Evolutionary conservation across 2,888 invertebrate genomes (phyloP), one percentile per base, ranked within the genome.

Genomic region (Scelioninae gen. 2): DNA sequence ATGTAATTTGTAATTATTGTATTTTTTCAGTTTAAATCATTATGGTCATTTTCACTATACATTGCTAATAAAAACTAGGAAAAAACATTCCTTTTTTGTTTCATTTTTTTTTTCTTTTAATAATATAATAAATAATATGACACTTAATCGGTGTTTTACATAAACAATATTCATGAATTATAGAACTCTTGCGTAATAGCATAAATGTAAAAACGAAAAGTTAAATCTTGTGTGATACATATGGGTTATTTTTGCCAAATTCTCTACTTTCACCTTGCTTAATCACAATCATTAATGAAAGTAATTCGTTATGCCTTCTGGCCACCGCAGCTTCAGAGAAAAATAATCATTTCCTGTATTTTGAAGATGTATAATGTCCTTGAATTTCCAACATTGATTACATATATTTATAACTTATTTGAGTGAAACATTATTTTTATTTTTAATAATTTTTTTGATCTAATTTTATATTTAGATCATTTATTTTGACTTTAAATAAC

Each of bases 241-340:
- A 11, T 16, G 16, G 43, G 43, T 33, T 28, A 16, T 43, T 43
- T 43, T 33, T 57, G 57, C 57, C 57, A 57, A 57, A 57, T 57
- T 57, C 43, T 57, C 19, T 10, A 57, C 57, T 57, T 57, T 57
- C 57, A 55, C 55, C 16, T 25, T 33, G 5, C n/a, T 25, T 43
- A 57, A 57, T 57, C 28, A 57, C 43, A 57, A 57, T 57, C 39
- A 39, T 55, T 28, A 57, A 57, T 13, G 43, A 57, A 31, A 31
- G 43, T 57, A 57, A 57, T 43, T 55, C 18, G 57, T 43, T 11
- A 57, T 57, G 18, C 11, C 57, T 57, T 3, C 13, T 57, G 57
- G 19, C 13, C 31, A n/a, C n/a, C n/a, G n/a, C n/a, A 57, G 39
- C n/a, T 48, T 48, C 10, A 11, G 22, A 6, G 5, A 6, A 43